Evolutionary conservation across 2,888 invertebrate genomes (phyloP).

Genomic region (Malthinus seriepunctatus): DNA sequence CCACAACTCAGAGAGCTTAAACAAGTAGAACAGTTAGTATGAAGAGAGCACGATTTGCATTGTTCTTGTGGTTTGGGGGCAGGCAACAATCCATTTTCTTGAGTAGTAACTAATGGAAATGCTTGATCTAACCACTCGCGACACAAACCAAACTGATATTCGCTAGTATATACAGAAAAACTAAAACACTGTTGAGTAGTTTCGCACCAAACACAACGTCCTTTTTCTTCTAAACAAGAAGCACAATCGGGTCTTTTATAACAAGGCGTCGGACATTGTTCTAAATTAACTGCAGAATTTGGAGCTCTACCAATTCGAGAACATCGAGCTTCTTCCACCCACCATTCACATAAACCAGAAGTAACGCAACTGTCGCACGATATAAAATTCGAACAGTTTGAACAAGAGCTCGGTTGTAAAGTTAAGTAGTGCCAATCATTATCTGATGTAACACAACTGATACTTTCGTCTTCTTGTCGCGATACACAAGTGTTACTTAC

Average conservation of each 20-base stretch:
- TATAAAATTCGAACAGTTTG: constrained; percentile 87
- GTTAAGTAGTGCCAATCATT: constrained; percentile 80
- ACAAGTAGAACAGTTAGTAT: constrained; percentile 78
- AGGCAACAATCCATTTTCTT: constrained; percentile 45
- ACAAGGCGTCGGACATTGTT: constrained; percentile 81
- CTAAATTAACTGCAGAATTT: constrained; percentile 66
- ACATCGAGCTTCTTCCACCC: constrained; percentile 86
- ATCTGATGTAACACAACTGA: constrained; percentile 57
- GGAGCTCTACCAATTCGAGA: constrained; percentile 74
- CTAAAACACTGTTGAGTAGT: constrained; percentile 90
- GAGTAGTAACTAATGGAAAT: constrained; percentile 55
- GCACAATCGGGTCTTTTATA: constrained; percentile 76
- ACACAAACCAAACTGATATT: constrained; percentile 91
- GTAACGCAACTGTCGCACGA: constrained; percentile 82
- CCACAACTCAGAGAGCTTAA: constrained; percentile 86
- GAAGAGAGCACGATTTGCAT: constrained; percentile 79
- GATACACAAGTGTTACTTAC: constrained; percentile 71
- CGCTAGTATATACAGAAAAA: constrained; percentile 93
- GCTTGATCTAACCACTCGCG: constrained; percentile 91
- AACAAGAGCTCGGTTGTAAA: constrained; percentile 79
- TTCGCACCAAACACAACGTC: constrained; percentile 95
- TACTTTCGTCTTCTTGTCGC: constrained; percentile 68
- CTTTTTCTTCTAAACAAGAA: constrained; percentile 80
- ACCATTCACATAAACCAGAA: constrained; percentile 84
- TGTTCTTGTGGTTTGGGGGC: constrained; percentile 60